Evolutionary conservation across 2,113 vertebrate genomes (phyloP).

Genomic region (Pluvialis apricaria): DNA sequence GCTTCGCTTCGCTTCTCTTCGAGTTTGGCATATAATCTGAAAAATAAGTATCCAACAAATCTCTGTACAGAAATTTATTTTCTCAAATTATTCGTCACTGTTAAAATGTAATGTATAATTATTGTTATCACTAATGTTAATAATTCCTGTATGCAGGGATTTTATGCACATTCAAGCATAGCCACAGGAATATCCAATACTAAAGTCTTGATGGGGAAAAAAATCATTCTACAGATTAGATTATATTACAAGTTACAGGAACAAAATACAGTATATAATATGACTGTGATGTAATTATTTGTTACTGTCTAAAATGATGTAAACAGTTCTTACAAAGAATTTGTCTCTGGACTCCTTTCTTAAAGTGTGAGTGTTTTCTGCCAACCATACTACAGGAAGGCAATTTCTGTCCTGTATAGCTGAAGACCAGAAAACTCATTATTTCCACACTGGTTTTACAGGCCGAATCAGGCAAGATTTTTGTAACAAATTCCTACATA

Average conservation of each 20-base stretch:
- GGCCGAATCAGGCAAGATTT: not conserved
- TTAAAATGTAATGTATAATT: not conserved
- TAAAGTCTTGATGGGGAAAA: not conserved
- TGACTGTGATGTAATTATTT: not conserved
- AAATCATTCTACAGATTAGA: not conserved
- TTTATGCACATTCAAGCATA: not conserved
- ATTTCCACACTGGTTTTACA: not conserved
- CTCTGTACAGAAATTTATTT: not conserved
- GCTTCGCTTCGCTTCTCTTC: too few species aligned
- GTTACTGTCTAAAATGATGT: not conserved
- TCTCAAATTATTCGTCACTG: not conserved
- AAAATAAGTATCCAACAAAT: not conserved
- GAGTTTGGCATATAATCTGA: not conserved
- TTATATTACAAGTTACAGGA: not conserved
- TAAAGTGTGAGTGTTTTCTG: not conserved
- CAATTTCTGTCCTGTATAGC: not conserved
- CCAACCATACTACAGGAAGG: not conserved
- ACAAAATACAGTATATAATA: not conserved
- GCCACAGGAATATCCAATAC: not conserved
- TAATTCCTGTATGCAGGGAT: not conserved
- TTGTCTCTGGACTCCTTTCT: not conserved
- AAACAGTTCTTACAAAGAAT: not conserved
- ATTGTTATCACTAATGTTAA: not conserved
- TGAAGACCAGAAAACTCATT: not conserved
- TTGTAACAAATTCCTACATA: not conserved